Evolutionary conservation across 2,888 invertebrate genomes (phyloP).

Genomic region (Cephus sareptanus): DNA sequence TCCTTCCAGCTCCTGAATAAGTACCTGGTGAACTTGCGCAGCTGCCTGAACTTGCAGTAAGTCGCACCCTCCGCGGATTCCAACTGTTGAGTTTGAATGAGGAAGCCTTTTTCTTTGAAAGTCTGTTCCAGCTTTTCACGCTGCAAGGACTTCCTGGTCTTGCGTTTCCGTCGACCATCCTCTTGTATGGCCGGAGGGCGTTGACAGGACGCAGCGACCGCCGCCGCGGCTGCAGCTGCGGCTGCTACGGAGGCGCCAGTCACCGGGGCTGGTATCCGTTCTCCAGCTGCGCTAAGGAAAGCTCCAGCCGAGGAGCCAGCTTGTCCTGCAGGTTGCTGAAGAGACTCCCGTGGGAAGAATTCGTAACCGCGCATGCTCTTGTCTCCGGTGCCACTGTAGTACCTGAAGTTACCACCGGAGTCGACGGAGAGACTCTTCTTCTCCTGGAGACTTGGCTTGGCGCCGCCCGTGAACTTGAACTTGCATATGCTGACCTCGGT

Average conservation of each 20-base stretch:
- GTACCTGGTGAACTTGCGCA: slow-evolving; percentile 91
- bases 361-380: slow-evolving; percentile 83
- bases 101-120: slow-evolving; percentile 91
- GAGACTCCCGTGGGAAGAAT: slow-evolving; percentile 79
- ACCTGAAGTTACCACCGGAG: slow-evolving; percentile 87
- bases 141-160: slow-evolving; percentile 84
- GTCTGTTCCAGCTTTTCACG: slow-evolving; percentile 91
- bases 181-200: slow-evolving; percentile 40
- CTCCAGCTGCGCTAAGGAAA: slow-evolving; percentile 68
- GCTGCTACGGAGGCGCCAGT: slow-evolving; percentile 42
- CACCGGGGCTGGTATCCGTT: slow-evolving; percentile 65
- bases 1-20: slow-evolving; percentile 94
- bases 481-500: slow-evolving; percentile 92
- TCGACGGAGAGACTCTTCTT: slow-evolving; percentile 93
- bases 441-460: slow-evolving; percentile 88
- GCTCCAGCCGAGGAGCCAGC: slow-evolving; percentile 68
- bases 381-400: slow-evolving; percentile 87
- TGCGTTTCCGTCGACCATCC: slow-evolving; percentile 73
- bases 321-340: slow-evolving; percentile 70
- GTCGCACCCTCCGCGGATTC: slow-evolving; percentile 94
- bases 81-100: slow-evolving; percentile 92
- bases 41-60: slow-evolving; percentile 91
- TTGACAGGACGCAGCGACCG: slow-evolving; percentile 39
- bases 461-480: slow-evolving; percentile 92
- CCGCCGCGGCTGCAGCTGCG: slow-evolving; percentile 33